Conservation (phyloP, 2,113 vertebrate species). For the Bagarius yarrelli region DNA sequence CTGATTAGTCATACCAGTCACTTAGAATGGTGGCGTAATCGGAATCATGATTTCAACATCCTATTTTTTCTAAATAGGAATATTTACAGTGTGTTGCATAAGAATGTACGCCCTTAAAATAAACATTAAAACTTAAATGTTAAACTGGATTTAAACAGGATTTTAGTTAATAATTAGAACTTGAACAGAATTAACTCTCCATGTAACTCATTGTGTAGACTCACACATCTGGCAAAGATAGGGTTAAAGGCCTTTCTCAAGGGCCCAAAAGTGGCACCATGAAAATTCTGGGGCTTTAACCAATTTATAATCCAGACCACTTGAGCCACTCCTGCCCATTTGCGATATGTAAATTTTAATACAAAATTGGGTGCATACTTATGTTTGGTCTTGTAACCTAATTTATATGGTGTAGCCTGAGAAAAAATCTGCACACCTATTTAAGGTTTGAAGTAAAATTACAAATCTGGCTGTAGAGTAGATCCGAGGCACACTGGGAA, state of each 20-base stretch:
- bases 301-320: too few relatives aligned
- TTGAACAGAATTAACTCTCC: not conserved
- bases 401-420: not conserved
- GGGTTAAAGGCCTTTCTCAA: too few relatives aligned
- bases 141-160: not conserved
- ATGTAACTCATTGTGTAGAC: too few relatives aligned
- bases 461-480: constrained; percentile 5
- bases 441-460: constrained; percentile 26
- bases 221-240: too few relatives aligned
- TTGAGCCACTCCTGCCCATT: too few relatives aligned
- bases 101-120: not conserved
- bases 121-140: not conserved
- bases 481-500: not conserved
- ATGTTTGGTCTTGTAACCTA: not conserved
- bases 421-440: not conserved
- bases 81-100: not conserved
- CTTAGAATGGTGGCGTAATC: not conserved
- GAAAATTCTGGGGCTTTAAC: too few relatives aligned
- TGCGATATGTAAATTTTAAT: not conserved
- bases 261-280: too few relatives aligned
- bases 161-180: not conserved
- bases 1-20: constrained; percentile 20
- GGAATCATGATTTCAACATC: constrained; percentile 21
- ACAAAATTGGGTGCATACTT: not conserved
- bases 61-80: not conserved